Conservation (phyloP, 2,888 invertebrate species). For the Pachycephus smyrnensis region DNA sequence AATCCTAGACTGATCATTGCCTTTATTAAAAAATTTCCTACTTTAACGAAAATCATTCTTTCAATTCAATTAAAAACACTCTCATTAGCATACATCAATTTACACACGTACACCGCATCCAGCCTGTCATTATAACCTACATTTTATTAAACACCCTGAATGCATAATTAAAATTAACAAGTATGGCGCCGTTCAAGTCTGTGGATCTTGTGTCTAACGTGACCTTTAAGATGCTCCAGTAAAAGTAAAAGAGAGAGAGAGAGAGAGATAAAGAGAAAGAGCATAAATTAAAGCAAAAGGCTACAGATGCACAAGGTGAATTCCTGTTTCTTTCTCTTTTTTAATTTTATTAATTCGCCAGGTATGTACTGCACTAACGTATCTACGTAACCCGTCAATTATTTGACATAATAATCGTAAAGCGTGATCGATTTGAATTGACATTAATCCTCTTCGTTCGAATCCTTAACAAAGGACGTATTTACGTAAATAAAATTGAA, state of each 20-base stretch:
- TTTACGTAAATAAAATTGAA: background rate
- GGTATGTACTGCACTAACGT: background rate
- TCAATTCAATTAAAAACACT: background rate
- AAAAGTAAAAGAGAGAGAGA: constrained; percentile 15
- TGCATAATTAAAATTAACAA: background rate
- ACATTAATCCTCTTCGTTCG: background rate
- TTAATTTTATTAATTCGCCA: background rate
- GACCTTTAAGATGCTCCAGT: constrained; percentile 26
- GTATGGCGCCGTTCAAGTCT: background rate
- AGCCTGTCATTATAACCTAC: background rate
- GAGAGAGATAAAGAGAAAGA: no score
- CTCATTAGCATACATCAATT: background rate
- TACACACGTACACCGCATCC: background rate
- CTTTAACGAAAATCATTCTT: background rate
- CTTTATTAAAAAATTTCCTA: background rate
- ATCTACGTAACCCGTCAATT: background rate
- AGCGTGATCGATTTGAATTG: background rate
- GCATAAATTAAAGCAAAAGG: background rate
- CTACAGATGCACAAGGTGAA: background rate
- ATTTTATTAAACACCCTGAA: background rate
- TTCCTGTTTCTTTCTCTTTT: background rate
- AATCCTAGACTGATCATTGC: background rate
- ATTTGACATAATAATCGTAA: background rate
- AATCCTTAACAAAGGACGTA: background rate
- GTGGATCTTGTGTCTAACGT: constrained; percentile 18